A percentile compares a stretch with the other conserved stretches of the same genome.
These are phyloP conservation scores for Pipra filicauda DNA, from an alignment of 2,113 vertebrate genomes.

Conservation along the genomic window DNA sequence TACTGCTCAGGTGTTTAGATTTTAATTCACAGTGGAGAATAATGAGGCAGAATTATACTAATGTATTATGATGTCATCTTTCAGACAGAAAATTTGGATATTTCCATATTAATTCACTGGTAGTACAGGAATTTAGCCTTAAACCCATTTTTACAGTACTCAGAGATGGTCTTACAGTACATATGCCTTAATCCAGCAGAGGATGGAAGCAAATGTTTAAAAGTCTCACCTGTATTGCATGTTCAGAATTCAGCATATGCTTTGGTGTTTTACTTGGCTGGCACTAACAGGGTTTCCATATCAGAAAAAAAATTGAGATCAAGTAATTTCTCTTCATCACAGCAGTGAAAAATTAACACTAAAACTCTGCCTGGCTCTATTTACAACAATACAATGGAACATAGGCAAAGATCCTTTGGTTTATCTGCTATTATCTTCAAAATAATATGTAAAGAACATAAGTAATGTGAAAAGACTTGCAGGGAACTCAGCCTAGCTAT, in stretches of 20 bases:
- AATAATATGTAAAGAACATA: not conserved
- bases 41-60: not conserved
- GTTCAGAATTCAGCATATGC: not conserved
- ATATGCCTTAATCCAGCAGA: not conserved
- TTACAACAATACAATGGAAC: not conserved
- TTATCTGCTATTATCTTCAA: not conserved
- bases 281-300: not conserved
- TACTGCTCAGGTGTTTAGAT: not conserved
- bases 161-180: not conserved
- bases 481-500: not conserved
- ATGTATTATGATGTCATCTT: not conserved
- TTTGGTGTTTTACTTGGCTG: not conserved
- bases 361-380: not conserved
- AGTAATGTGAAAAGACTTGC: not conserved
- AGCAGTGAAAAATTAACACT: not conserved
- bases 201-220: not conserved
- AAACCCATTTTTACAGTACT: not conserved
- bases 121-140: not conserved
- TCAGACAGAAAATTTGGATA: not conserved
- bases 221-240: not conserved
- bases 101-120: not conserved
- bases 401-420: not conserved
- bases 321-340: not conserved
- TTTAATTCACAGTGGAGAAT: not conserved
- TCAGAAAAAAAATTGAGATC: not conserved